These are phyloP conservation scores for Lethenteron reissneri DNA, from an alignment of 2,113 vertebrate species.

Conservation along the genomic window DNA sequence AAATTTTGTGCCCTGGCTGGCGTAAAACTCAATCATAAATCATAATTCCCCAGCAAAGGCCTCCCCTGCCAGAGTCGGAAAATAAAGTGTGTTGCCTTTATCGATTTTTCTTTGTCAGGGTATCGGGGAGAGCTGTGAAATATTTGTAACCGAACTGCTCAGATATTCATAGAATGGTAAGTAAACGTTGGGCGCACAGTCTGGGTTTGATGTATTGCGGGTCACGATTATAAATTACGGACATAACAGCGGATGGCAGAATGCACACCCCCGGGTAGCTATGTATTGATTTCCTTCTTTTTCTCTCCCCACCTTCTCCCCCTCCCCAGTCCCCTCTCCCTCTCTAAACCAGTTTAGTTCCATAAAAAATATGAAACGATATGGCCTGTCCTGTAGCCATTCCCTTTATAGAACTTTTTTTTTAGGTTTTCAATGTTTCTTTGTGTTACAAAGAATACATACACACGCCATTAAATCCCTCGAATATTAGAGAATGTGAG, in stretches of 20 bases:
- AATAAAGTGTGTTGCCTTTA: slow-evolving; percentile 5
- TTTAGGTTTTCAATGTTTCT: too few species aligned
- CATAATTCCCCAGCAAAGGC: slow-evolving; percentile 3
- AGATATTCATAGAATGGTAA: slow-evolving; percentile 6
- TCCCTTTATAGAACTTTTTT: too few species aligned
- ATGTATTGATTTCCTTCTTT: slow-evolving; percentile 1
- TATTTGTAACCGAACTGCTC: slow-evolving; percentile 6
- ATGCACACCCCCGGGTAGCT: slow-evolving; percentile 3
- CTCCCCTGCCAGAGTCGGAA: slow-evolving; percentile 4
- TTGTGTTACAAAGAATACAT: too few species aligned
- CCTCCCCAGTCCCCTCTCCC: background rate
- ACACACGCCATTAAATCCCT: too few species aligned
- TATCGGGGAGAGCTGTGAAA: slow-evolving; percentile 5
- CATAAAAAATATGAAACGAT: too few species aligned
- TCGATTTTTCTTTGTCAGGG: slow-evolving; percentile 5
- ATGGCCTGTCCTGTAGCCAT: too few species aligned
- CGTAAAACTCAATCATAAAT: slow-evolving; percentile 6
- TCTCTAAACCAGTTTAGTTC: background rate
- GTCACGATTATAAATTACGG: slow-evolving; percentile 3
- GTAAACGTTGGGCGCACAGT: slow-evolving; percentile 1
- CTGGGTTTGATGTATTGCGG: slow-evolving; percentile 4
- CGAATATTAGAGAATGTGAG: too few species aligned
- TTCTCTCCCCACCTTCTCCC: background rate
- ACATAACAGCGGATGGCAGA: slow-evolving; percentile 3
- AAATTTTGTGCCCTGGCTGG: background rate